phyloP scores from a whole-genome alignment of 2,113 vertebrate species.

The Lamprologus lemairii region DNA sequence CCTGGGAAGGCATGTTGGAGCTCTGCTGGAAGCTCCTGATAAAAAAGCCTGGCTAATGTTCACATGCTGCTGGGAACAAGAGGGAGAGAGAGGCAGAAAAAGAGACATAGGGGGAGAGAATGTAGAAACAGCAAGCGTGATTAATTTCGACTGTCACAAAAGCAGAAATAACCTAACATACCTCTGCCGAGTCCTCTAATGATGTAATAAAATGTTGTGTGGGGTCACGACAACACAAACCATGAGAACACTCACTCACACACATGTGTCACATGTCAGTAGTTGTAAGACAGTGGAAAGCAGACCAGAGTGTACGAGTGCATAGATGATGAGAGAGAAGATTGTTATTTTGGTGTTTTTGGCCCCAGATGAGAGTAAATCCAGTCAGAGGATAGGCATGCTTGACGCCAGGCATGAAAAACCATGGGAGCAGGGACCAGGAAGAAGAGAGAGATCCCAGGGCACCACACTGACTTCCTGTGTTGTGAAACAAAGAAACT shows the following conservation, averaged over 20 bases:
- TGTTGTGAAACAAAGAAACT: conserved; percentile 29
- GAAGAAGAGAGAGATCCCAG: conserved; percentile 50
- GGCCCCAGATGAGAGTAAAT: conserved; percentile 57
- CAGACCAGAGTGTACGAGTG: conserved; percentile 29
- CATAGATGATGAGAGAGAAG: conserved; percentile 29
- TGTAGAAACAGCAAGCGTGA: neutral
- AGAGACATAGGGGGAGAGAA: neutral
- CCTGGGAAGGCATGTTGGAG: conserved; percentile 64
- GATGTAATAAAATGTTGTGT: neutral
- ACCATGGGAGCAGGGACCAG: conserved; percentile 46
- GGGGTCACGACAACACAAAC: neutral
- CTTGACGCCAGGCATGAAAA: conserved; percentile 48
- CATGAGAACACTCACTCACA: conserved; percentile 28
- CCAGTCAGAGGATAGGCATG: conserved; percentile 69
- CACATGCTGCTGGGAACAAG: conserved; percentile 70
- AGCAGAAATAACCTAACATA: neutral
- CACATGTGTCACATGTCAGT: conserved; percentile 22
- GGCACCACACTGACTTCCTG: conserved; percentile 45
- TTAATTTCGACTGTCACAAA: neutral
- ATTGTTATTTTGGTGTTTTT: conserved; percentile 62
- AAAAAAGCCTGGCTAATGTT: conserved; percentile 65
- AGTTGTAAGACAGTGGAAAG: conserved; percentile 21
- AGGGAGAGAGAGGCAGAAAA: neutral
- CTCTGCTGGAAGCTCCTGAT: conserved; percentile 65
- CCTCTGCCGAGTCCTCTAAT: neutral